Conservation (phyloP, 37 sponge, comb jelly and placozoan genomes). For the Haliclona indistincta region DNA sequence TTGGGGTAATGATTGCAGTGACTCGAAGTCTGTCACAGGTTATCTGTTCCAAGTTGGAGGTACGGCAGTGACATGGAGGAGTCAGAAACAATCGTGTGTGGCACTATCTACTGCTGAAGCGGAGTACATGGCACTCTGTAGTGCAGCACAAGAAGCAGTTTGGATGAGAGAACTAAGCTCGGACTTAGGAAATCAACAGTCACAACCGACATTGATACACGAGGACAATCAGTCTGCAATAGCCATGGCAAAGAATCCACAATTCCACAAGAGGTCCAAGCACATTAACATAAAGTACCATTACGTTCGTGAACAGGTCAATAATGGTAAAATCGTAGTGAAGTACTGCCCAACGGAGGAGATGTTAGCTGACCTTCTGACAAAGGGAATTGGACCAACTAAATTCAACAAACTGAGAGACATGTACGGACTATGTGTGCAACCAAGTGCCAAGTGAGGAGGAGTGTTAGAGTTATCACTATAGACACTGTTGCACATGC, state of each 20-base stretch:
- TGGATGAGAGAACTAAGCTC: not conserved
- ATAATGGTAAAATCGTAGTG: conserved; percentile 13
- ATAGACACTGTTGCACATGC: too few species aligned
- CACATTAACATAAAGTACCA: conserved; percentile 35
- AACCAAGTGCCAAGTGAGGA: conserved; percentile 26
- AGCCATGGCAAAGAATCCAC: conserved; percentile 25
- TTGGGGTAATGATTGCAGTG: conserved; percentile 26
- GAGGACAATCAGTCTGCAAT: conserved; percentile 33
- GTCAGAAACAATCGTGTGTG: conserved; percentile 24
- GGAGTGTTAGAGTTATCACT: too few species aligned
- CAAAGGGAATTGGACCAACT: conserved; percentile 6
- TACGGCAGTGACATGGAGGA: conserved; percentile 26
- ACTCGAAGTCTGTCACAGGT: conserved; percentile 30
- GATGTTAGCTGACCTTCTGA: conserved; percentile 36
- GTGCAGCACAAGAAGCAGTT: conserved; percentile 5
- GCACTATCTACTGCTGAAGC: conserved; percentile 49
- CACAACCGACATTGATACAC: not conserved
- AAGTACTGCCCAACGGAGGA: conserved; percentile 17
- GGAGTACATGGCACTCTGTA: conserved; percentile 7
- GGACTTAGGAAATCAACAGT: conserved; percentile 1
- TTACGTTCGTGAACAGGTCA: conserved; percentile 17
- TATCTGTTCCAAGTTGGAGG: conserved; percentile 39
- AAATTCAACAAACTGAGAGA: conserved; percentile 4
- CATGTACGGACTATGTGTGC: conserved; percentile 21
- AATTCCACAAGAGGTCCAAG: conserved; percentile 38